Base-by-base conservation (phyloP, 2,888 invertebrate species). In the Thumatha senex region DNA sequence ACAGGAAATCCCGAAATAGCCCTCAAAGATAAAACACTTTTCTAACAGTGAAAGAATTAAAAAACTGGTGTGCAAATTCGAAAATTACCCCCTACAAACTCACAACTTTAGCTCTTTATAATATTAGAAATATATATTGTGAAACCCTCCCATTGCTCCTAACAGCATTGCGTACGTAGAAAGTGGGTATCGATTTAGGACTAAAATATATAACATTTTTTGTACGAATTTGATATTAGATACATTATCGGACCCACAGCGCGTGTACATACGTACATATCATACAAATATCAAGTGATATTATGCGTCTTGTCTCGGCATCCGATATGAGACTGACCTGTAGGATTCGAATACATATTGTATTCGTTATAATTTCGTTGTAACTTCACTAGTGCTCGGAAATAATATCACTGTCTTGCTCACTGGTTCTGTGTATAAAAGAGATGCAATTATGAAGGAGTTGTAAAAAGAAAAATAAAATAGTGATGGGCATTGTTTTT, bases 181-280 rank as follows among this genome's bases (percentile, higher is more conserved):
- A 60, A 34, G 59, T 71, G 63, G 64, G 67, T 67, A 63, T 61
- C 57, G 56, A 52, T 51, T 61, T 64, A 67, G 63, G 52, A 53
- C 54, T 57, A 61, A 67, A 64, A 56, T 45, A 58, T 55, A 56
- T n/a, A 65, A 67, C 56, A 63, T 58, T 60, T 78, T 80, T 83
- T 82, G 65, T 82, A 82, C 77, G 71, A 73, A 78, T 83, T 83
- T 80, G 78, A 82, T 82, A 82, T 77, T 78, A 78, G 67, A 58
- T 38, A 49, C 54, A 56, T 41, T 54, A 58, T 56, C 64, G 61
- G 58, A 52, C 67, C 66, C 64, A 56, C 61, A 40, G 38, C 34
- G 38, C 34, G 36, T 73, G 70, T 74, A 72, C 65, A 70, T 70
- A 57, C 63, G 78, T 77, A 79, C 85, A 85, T 85, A 85, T 85